Percentiles rank a stretch among this genome's conserved stretches.
These are phyloP conservation scores for Drosophila nr. perissopoda DNA, from an alignment of 2,888 invertebrate species.

Conservation along the genomic window DNA sequence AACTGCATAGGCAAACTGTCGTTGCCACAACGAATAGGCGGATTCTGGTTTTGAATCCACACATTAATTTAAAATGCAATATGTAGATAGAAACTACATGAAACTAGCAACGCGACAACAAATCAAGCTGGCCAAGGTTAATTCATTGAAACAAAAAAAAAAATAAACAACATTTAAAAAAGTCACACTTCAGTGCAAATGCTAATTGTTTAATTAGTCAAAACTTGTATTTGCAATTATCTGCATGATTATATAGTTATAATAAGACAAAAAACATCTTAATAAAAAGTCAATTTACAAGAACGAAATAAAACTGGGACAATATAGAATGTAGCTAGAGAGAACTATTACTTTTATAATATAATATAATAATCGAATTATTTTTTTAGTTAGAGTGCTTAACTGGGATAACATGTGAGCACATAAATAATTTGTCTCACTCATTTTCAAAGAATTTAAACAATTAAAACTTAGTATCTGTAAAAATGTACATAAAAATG, in stretches of 20 bases:
- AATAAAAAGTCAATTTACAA: not conserved
- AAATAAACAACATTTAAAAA: slow-evolving; percentile 6
- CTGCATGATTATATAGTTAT: slow-evolving; percentile 13
- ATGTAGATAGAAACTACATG: slow-evolving; percentile 22
- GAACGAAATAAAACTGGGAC: not conserved
- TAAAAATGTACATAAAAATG: not conserved
- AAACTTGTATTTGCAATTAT: slow-evolving; percentile 42
- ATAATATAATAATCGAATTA: not conserved
- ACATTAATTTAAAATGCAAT: slow-evolving; percentile 41
- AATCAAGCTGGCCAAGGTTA: slow-evolving; percentile 57
- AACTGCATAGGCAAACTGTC: slow-evolving; percentile 40
- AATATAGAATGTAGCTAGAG: not conserved
- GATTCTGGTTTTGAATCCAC: slow-evolving; percentile 44
- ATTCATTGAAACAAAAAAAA: slow-evolving; percentile 3
- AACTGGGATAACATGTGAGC: not conserved
- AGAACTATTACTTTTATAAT: not conserved
- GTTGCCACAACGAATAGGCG: slow-evolving; percentile 47
- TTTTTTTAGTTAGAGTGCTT: not conserved
- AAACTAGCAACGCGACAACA: slow-evolving; percentile 1
- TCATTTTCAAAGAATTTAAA: not conserved
- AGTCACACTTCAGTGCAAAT: slow-evolving; percentile 57
- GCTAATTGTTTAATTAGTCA: slow-evolving; percentile 64
- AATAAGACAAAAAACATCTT: not conserved
- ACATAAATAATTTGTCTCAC: not conserved
- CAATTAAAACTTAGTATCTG: not conserved